Base-by-base conservation (phyloP, 2,888 invertebrate species). In the Tinea trinotella region DNA sequence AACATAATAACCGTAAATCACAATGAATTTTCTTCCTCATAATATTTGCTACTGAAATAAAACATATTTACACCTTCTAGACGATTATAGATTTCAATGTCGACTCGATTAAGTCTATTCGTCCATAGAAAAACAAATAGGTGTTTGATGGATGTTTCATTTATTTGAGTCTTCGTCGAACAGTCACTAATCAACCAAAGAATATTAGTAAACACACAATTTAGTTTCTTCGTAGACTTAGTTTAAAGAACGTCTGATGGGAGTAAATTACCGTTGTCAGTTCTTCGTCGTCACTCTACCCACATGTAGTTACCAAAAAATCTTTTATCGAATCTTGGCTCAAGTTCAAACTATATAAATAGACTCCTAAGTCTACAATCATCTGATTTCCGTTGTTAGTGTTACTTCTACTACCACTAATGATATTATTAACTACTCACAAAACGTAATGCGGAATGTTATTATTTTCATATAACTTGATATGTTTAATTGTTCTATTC, bases 271-370 rank as follows among this genome's bases (percentile, higher is more conserved):
- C 7, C 30, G 30, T 30, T 30, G 30, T 66, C 68, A 65, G 59
- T 55, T 54, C 58, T 44, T 57, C 64, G 63, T 61, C 72, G 70
- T 68, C 66, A 66, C 62, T 40, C 70, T 22, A 54, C 73, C 73
- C 74, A 76, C 75, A 74, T 71, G 70, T 62, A 13, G 63, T 67
- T 56, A 64, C 64, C 65, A 72, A 72, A 71, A 70, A 73, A 74
- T 68, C 70, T 74, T 79, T 77, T 74, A 77, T 75, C 62, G 64
- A 72, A 70, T 66, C 70, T 75, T 79, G 78, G 80, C 79, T 64
- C 69, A 60, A 59, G 56, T 60, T 62, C 62, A 59, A 59, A 53
- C 44, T 12, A 17, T 15, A 54, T 57, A 58, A 57, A 60, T 59
- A 61, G 60, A 59, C 53, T 44, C 49, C 50, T 56, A 46, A 9